Percentiles rank a stretch among this genome's conserved stretches.
phyloP scores from a whole-genome alignment of 2,113 vertebrate genomes.

The Centropus unirufus region DNA sequence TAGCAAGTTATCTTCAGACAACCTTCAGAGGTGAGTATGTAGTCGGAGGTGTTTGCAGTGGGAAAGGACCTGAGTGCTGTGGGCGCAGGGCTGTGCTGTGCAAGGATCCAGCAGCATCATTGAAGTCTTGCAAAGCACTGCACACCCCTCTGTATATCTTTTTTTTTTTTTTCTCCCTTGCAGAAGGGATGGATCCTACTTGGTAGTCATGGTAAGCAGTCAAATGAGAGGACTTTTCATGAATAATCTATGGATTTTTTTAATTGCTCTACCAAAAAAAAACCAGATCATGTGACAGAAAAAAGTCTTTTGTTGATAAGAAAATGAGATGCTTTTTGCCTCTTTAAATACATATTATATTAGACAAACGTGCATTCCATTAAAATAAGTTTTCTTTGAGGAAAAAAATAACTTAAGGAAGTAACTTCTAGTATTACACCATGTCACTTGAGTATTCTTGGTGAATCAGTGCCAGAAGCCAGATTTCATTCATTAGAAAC shows the following conservation, averaged over 20 bases:
- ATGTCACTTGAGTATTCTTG: neutral
- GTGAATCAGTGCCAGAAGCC: constrained; percentile 1
- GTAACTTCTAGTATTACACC: constrained; percentile 58
- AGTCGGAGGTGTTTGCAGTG: neutral
- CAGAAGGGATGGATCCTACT: neutral
- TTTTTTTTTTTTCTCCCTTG: neutral
- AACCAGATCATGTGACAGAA: neutral
- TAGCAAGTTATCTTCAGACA: neutral
- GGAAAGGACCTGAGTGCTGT: fast-evolving
- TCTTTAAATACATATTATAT: neutral
- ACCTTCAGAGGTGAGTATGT: fast-evolving
- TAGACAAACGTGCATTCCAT: neutral
- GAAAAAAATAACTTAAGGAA: constrained; percentile 43
- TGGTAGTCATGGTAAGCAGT: neutral
- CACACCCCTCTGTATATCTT: fast-evolving
- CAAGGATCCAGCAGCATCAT: too few species aligned
- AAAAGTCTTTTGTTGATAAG: neutral
- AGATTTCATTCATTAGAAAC: constrained; percentile 47
- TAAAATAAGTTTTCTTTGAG: constrained; percentile 2
- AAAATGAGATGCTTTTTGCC: neutral
- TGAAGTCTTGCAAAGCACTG: neutral
- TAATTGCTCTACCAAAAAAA: neutral
- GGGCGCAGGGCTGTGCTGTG: neutral
- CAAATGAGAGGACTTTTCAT: neutral
- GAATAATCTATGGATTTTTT: neutral